Percentiles rank a stretch among this genome's conserved stretches.
phyloP scores from a whole-genome alignment of 37 sponge, comb jelly and placozoan species.

The Aphrocallistes beatrix region DNA sequence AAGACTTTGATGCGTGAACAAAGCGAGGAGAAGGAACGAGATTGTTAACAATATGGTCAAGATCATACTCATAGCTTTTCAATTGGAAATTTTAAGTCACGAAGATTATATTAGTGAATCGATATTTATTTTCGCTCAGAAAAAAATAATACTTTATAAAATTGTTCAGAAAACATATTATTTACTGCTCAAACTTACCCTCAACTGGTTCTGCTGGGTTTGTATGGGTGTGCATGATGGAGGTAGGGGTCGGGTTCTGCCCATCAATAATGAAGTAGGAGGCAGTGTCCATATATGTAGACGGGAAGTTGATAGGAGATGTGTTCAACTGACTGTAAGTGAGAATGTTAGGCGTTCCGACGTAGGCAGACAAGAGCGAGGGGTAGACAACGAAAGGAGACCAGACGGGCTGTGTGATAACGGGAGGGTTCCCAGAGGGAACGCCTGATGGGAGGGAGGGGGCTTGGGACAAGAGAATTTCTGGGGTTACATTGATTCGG shows the following conservation, averaged over 20 bases:
- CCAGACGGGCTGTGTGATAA: constrained; percentile 8
- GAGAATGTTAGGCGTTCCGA: not conserved
- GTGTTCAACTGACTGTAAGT: not conserved
- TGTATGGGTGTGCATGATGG: not conserved
- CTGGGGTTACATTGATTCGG: not conserved
- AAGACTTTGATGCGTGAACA: no score
- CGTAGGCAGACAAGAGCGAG: constrained; percentile 3
- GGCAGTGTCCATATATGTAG: not conserved
- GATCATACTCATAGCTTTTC: no score
- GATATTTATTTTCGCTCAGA: no score
- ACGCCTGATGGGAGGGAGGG: not conserved
- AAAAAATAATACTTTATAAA: no score
- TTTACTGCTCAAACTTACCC: no score
- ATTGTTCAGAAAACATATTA: no score
- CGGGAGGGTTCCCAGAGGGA: not conserved
- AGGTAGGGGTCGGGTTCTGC: not conserved
- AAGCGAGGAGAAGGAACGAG: no score
- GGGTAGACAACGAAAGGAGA: not conserved
- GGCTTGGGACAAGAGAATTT: not conserved
- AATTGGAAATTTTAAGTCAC: no score
- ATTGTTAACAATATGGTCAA: no score
- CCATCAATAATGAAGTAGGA: not conserved
- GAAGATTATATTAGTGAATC: no score
- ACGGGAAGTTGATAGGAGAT: not conserved
- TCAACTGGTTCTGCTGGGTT: not conserved